Base-by-base conservation (phyloP, 2,113 vertebrate genomes). In the Daphoenositta chrysoptera region DNA sequence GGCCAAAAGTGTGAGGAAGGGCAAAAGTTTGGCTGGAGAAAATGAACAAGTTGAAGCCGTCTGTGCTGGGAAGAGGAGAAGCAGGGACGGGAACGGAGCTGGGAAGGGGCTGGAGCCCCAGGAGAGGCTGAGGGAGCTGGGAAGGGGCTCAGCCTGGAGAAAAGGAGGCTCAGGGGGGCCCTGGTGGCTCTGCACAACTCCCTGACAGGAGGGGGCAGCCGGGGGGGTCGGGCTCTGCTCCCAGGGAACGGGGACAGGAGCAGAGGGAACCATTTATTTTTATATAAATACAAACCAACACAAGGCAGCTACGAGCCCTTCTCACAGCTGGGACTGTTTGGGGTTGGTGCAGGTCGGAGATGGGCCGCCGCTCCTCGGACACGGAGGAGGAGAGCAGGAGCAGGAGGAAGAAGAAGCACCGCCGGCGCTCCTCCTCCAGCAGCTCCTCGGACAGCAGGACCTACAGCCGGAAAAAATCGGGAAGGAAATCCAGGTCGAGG, bases 301-400 rank as follows among this genome's bases (percentile, higher is more conserved):
- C 19, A 0, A 5, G 5, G 40, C 58, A 12, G 58, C 1, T 13
- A 2, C 0, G 16, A 8, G 9, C 39, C 6, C 15, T 11, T 5
- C 48, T 84, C 11, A 12, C 58, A 6, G 40, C 3, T 0, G 50
- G 40, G 12, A 1, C 0, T 1, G 82, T 56, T 1, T 9, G 83
- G 14, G 19, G 7, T 66, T 4, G 3, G 30, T 20, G 35, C 44
- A 66, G 70, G 0, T 4, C 0, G 30, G 4, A 2, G 40, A 99
- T 99, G 99, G 99, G 99, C 37, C 99, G 98, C 21, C 98, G 96
- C 79, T 99, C 99, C 13, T 99, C 99, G 24, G 99, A 99, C 95
- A 99, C 99, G 4, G 99, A 99, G 81, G 99, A 99, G 54, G 99
- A 99, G 90, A 98, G 87, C 60, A 98, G 98, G 88, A 98, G 98